Conservation (phyloP, 2,888 invertebrate genomes). For the Chymomyza caudatula region DNA sequence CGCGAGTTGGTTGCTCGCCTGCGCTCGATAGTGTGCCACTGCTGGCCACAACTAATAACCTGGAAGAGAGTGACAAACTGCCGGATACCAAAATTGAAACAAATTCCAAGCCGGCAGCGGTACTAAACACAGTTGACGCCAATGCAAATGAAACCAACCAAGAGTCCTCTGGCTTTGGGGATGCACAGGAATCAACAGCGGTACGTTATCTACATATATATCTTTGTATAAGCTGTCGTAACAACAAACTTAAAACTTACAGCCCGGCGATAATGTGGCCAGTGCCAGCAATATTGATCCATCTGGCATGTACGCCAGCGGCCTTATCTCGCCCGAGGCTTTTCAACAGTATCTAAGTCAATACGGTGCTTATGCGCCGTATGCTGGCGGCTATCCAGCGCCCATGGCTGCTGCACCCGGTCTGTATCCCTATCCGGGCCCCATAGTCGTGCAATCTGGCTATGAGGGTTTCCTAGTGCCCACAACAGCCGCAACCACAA, state of each 20-base stretch:
- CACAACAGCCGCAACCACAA: conserved; percentile 14
- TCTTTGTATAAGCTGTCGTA: not conserved
- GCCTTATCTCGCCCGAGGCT: conserved; percentile 72
- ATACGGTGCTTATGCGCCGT: conserved; percentile 63
- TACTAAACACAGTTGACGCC: not conserved
- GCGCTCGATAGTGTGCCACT: conserved; percentile 42
- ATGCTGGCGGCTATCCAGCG: conserved; percentile 50
- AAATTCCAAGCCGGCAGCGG: conserved; percentile 6
- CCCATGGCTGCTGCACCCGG: conserved; percentile 49
- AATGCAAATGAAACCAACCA: conserved; percentile 17
- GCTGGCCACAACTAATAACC: conserved; percentile 33
- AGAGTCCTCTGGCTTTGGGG: not conserved
- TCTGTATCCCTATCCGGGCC: conserved; percentile 68
- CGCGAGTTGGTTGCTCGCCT: conserved; percentile 25
- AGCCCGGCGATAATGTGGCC: conserved; percentile 45
- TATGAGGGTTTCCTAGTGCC: conserved; percentile 79
- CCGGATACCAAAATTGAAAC: conserved; percentile 28
- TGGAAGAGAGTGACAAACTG: conserved; percentile 53
- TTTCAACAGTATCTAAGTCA: conserved; percentile 76
- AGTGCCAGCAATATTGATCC: conserved; percentile 70
- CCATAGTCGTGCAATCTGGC: conserved; percentile 76
- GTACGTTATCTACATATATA: conserved; percentile 29
- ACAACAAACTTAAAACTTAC: not conserved
- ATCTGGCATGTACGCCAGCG: conserved; percentile 60
- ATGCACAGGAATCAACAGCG: conserved; percentile 20